These are phyloP conservation scores for Adelosebastes latens DNA, from an alignment of 2,797 vertebrate genomes.

Conservation along the genomic window DNA sequence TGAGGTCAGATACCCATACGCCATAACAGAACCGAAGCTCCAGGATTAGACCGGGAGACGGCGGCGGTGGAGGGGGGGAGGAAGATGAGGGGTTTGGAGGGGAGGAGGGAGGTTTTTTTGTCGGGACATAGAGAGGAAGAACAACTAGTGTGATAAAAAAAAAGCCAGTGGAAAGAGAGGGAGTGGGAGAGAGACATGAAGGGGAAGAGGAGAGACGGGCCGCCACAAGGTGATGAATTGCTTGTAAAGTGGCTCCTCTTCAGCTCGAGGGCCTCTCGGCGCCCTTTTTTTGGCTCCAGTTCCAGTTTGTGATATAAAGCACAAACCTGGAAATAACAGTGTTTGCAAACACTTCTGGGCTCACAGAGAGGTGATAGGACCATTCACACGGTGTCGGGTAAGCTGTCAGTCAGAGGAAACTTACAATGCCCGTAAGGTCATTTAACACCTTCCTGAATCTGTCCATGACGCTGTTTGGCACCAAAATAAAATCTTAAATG, in stretches of 20 bases:
- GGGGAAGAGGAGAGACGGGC: conserved; percentile 57
- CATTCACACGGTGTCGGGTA: neutral
- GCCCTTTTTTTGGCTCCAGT: conserved; percentile 34
- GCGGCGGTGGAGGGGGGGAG: conserved; percentile 69
- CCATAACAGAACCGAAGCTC: conserved; percentile 87
- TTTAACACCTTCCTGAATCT: neutral
- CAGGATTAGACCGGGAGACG: conserved; percentile 88
- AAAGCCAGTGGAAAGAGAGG: conserved; percentile 44
- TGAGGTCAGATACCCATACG: conserved; percentile 91
- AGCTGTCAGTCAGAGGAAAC: neutral
- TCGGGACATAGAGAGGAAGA: conserved; percentile 3
- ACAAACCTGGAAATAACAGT: conserved; percentile 27
- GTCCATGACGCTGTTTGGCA: neutral
- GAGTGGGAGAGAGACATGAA: conserved; percentile 56
- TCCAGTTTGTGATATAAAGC: conserved; percentile 37
- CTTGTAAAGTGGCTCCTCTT: conserved; percentile 75
- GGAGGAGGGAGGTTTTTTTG: conserved; percentile 58
- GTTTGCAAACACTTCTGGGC: conserved; percentile 25
- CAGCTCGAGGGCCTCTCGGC: conserved; percentile 65
- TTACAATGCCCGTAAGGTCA: neutral
- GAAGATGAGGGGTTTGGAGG: neutral
- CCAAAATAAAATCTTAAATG: neutral
- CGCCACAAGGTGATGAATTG: conserved; percentile 74
- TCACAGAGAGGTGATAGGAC: conserved; percentile 6
- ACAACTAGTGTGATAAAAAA: conserved; percentile 12